phyloP scores from a whole-genome alignment of 1,140 invertebrate genomes.

The Lamellibrachia luymesi region DNA sequence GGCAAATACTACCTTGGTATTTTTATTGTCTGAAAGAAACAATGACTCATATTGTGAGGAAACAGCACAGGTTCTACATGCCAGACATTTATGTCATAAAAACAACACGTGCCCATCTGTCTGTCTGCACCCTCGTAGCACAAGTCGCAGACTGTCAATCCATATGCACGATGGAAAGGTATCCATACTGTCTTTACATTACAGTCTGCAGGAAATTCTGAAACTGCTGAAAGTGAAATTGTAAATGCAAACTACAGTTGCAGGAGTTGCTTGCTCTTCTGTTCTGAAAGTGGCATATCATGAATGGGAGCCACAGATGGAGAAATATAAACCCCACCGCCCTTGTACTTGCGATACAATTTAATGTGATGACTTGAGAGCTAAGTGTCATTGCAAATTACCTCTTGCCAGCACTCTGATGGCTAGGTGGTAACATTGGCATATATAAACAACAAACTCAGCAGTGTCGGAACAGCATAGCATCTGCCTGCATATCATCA shows the following conservation, averaged over 20 bases:
- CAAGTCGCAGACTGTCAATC: not conserved
- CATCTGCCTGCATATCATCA: not conserved
- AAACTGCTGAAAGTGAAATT: not conserved
- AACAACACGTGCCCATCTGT: not conserved
- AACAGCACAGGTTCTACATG: not conserved
- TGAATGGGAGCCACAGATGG: not conserved
- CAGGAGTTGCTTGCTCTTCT: not conserved
- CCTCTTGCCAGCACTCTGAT: not conserved
- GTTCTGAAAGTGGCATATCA: not conserved
- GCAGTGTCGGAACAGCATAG: not conserved
- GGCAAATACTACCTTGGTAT: not conserved
- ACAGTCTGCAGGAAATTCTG: not conserved
- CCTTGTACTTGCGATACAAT: not conserved
- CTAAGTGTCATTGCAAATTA: not conserved
- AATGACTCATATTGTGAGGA: not conserved
- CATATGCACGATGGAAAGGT: not conserved
- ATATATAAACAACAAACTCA: not conserved
- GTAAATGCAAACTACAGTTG: too few relatives aligned
- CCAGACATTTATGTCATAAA: not conserved
- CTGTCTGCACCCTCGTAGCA: not conserved
- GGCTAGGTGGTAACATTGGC: not conserved
- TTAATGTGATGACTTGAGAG: not conserved
- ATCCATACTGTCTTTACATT: not conserved
- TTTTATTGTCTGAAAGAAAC: slow-evolving; percentile 5
- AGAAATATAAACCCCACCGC: too few relatives aligned